A percentile compares a stretch with the other conserved stretches of the same genome.
Evolutionary conservation across 2,888 invertebrate species (phyloP).

Genomic region (Drosophila antonietae): DNA sequence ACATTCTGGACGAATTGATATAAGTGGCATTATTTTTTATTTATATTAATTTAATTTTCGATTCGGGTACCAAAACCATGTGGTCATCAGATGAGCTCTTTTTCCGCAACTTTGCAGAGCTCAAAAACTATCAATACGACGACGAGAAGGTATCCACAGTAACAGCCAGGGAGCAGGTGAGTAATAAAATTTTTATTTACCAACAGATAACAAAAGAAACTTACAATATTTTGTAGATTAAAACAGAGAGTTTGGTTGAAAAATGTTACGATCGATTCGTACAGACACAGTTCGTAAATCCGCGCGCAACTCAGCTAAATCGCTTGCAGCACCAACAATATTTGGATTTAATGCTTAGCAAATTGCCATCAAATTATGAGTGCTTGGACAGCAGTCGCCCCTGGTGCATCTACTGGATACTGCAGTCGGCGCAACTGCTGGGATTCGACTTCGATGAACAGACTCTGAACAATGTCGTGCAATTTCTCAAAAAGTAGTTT

Average conservation of each 20-base stretch:
- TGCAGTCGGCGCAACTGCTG: conserved; percentile 94
- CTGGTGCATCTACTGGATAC: conserved; percentile 99
- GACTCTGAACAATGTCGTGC: conserved; percentile 86
- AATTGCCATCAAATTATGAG: conserved; percentile 90
- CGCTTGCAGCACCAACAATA: conserved; percentile 88
- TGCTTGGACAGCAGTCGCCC: conserved; percentile 97
- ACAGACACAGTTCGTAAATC: conserved; percentile 85
- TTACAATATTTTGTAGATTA: conserved; percentile 83
- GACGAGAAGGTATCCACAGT: conserved; percentile 87
- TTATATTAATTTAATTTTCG: conserved; percentile 33
- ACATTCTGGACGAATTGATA: conserved; percentile 11
- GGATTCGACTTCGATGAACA: conserved; percentile 87
- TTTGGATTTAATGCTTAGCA: conserved; percentile 88
- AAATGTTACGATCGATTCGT: conserved; percentile 86
- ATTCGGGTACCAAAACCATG: conserved; percentile 49
- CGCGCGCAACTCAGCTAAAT: conserved; percentile 87
- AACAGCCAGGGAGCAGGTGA: conserved; percentile 88
- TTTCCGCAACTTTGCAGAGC: conserved; percentile 78
- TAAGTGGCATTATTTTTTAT: conserved; percentile 16
- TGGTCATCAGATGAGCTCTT: conserved; percentile 59
- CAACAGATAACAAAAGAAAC: conserved; percentile 2
- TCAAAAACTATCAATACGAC: conserved; percentile 85
- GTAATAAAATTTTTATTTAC: conserved; percentile 28
- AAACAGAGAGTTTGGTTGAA: conserved; percentile 87
- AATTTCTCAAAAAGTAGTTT: conserved; percentile 87